Percentiles rank a stretch among this genome's conserved stretches.
These are phyloP conservation scores for Megaceryle maxima DNA, from an alignment of 2,113 vertebrate genomes.

Conservation along the genomic window DNA sequence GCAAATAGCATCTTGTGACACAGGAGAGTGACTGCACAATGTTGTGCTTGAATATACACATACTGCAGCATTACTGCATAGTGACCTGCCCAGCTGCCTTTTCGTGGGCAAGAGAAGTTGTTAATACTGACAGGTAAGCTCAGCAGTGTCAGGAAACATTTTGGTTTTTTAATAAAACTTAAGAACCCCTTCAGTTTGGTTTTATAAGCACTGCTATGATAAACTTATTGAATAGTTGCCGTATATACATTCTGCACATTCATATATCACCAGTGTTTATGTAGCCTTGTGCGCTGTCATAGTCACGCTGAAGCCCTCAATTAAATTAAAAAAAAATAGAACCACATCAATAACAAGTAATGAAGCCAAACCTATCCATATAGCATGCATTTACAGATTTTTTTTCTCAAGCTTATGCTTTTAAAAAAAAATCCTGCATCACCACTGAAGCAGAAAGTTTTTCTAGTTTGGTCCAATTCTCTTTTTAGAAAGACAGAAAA, in stretches of 20 bases:
- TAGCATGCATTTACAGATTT: not conserved
- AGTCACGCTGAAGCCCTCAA: not conserved
- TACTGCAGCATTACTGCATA: not conserved
- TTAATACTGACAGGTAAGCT: not conserved
- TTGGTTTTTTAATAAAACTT: not conserved
- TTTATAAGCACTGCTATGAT: not conserved
- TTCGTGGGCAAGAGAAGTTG: not conserved
- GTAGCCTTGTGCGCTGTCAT: not conserved
- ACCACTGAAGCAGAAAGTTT: not conserved
- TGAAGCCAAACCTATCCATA: not conserved
- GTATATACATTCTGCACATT: not conserved
- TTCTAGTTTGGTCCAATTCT: not conserved
- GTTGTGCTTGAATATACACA: not conserved
- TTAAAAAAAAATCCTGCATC: not conserved
- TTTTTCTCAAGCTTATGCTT: not conserved
- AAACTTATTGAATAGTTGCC: not conserved
- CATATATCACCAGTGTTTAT: not conserved
- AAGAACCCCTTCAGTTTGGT: not conserved
- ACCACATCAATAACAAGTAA: not conserved
- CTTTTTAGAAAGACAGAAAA: not conserved
- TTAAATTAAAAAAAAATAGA: not conserved
- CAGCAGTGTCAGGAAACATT: not conserved
- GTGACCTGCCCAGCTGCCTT: not conserved
- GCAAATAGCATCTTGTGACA: not conserved
- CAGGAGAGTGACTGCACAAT: not conserved